phyloP scores from a whole-genome alignment of 2,888 invertebrate genomes.

The Drosophila falleni region DNA sequence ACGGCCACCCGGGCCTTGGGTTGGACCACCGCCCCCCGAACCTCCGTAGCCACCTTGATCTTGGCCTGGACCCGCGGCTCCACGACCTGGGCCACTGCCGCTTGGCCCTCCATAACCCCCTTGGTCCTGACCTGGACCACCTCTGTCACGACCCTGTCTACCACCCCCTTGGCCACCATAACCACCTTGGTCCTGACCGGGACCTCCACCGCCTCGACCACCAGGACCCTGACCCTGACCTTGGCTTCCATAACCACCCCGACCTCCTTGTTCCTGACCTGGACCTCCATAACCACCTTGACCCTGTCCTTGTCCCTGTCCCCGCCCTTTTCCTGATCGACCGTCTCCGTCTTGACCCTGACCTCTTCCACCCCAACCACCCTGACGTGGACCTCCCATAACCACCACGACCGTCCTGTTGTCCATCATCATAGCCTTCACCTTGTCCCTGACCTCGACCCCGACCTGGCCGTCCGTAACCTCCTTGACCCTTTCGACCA shows the following conservation, averaged over 20 bases:
- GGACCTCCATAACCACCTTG: not conserved
- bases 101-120: not conserved
- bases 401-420: not conserved
- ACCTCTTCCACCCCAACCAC: not conserved
- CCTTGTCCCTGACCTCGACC: constrained; percentile 9
- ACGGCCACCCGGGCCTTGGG: not conserved
- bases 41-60: not conserved
- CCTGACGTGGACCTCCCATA: constrained; percentile 2
- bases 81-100: not conserved
- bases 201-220: not conserved
- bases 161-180: not conserved
- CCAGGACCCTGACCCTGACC: not conserved
- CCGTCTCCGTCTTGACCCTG: not conserved
- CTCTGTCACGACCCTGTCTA: not conserved
- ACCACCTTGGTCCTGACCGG: constrained; percentile 2
- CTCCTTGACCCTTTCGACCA: constrained; percentile 6
- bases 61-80: not conserved
- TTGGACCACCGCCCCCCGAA: not conserved
- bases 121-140: not conserved
- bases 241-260: not conserved
- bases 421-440: constrained; percentile 1
- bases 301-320: not conserved
- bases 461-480: not conserved
- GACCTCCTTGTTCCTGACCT: constrained; percentile 2
- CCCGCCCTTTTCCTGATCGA: not conserved